phyloP scores from a whole-genome alignment of 2,113 vertebrate genomes.

The Bettongia penicillata region DNA sequence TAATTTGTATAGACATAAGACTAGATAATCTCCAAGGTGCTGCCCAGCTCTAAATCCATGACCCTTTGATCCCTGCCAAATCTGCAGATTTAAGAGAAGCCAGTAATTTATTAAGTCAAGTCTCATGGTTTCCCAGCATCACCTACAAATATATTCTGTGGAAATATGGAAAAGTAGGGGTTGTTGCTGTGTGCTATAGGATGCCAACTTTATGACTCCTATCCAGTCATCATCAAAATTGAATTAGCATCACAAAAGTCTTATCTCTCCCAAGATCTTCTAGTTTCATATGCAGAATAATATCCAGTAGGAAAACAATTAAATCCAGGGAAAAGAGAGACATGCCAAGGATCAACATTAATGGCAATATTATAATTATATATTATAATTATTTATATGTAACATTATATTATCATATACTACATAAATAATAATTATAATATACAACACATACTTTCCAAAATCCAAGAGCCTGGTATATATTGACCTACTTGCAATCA shows the following conservation, averaged over 20 bases:
- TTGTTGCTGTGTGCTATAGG: neutral
- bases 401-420: too few species aligned
- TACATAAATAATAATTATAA: too few species aligned
- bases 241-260: neutral
- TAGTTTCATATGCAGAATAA: neutral
- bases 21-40: too few species aligned
- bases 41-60: too few species aligned
- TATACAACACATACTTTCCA: neutral
- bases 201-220: neutral
- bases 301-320: neutral
- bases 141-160: neutral
- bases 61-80: too few species aligned
- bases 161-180: neutral
- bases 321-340: neutral
- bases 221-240: neutral
- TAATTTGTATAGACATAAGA: neutral
- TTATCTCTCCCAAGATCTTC: neutral
- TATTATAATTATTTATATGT: too few species aligned
- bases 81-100: too few species aligned
- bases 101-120: too few species aligned
- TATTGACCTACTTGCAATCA: constrained; percentile 51
- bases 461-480: neutral
- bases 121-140: neutral
- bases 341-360: neutral
- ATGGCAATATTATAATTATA: neutral